These are phyloP conservation scores for Zaprionus nigranus DNA, from an alignment of 1,140 invertebrate genomes.

Conservation along the genomic window DNA sequence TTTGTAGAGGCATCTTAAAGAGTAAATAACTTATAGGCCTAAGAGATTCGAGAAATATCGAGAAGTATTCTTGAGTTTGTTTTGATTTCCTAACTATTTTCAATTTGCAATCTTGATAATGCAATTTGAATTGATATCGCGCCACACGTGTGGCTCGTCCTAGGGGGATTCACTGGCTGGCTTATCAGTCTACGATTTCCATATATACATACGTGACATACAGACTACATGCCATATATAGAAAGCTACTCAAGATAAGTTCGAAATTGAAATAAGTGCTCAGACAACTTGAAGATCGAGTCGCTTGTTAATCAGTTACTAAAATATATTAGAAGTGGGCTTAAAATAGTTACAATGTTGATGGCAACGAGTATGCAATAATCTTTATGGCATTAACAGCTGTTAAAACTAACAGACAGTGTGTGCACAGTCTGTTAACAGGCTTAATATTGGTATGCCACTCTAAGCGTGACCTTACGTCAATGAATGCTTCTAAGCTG, in stretches of 20 bases:
- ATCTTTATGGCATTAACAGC: not conserved
- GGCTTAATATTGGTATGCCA: not conserved
- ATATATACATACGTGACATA: not conserved
- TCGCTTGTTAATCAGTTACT: not conserved
- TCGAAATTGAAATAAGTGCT: not conserved
- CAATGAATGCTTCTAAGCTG: constrained; percentile 15
- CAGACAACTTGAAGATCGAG: not conserved
- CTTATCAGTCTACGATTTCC: constrained; percentile 4
- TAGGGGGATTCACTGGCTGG: constrained; percentile 7
- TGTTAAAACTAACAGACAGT: not conserved
- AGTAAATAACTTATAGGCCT: not conserved
- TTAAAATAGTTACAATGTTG: not conserved
- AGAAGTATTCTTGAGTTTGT: not conserved
- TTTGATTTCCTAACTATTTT: not conserved
- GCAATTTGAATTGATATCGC: not conserved
- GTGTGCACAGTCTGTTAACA: not conserved
- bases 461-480: constrained; percentile 4
- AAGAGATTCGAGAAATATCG: not conserved
- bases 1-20: not conserved
- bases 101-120: not conserved
- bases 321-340: not conserved
- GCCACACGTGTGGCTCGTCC: constrained; percentile 1
- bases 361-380: not conserved
- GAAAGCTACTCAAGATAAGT: constrained; percentile 44
- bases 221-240: not conserved